These are phyloP conservation scores for Aix galericulata DNA, from an alignment of 2,113 vertebrate genomes.

Conservation along the genomic window DNA sequence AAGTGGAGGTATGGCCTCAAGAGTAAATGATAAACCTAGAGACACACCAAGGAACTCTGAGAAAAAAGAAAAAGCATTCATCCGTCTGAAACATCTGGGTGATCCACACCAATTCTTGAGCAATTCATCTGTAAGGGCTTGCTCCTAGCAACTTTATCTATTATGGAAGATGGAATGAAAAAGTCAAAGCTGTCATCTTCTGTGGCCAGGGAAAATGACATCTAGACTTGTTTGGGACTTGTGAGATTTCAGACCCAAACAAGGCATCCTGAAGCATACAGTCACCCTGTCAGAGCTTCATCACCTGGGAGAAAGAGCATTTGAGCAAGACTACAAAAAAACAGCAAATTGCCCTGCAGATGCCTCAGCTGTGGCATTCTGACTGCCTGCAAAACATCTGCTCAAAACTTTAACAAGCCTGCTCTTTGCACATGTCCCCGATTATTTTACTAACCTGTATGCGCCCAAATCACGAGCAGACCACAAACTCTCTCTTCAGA, in stretches of 20 bases:
- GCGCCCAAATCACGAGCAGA: background rate
- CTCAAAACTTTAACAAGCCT: background rate
- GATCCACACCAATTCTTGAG: background rate
- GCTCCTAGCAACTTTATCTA: accelerated
- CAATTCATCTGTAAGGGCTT: background rate
- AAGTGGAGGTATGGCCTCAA: background rate
- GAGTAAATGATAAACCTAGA: background rate
- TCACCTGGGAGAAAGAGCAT: background rate
- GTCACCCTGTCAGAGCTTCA: background rate
- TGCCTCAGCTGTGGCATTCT: background rate
- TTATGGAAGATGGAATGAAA: background rate
- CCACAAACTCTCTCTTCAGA: background rate
- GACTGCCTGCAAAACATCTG: background rate
- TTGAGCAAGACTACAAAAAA: background rate
- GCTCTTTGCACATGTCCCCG: background rate
- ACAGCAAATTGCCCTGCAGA: background rate
- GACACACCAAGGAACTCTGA: background rate
- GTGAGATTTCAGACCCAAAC: background rate
- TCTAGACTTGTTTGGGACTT: too few species aligned
- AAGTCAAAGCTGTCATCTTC: background rate
- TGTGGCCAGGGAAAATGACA: background rate
- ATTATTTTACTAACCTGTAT: background rate
- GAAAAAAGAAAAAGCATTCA: background rate
- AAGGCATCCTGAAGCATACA: background rate
- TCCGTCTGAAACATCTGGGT: background rate